Conservation (phyloP, 2,797 vertebrate species). For the Semaprochilodus insignis region DNA sequence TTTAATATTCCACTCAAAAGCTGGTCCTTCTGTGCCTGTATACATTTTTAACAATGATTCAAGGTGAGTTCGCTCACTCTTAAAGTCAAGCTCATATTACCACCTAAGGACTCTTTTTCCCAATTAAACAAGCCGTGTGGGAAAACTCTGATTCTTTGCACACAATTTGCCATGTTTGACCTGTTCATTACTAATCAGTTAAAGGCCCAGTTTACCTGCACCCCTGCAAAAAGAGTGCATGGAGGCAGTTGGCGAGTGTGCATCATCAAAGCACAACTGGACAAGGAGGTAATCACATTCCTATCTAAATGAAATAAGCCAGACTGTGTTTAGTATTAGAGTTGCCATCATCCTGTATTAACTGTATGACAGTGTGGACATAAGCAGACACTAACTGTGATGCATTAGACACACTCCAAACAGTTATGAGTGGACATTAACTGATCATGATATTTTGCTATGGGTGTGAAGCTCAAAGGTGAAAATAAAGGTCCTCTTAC, state of each 20-base stretch:
- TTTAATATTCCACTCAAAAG: slow-evolving; percentile 38
- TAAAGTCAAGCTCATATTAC: slow-evolving; percentile 25
- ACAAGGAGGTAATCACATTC: slow-evolving; percentile 13
- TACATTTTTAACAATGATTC: slow-evolving; percentile 46
- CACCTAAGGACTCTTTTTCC: background rate
- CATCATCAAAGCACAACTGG: slow-evolving; percentile 4
- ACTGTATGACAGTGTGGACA: slow-evolving; percentile 24
- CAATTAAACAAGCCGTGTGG: background rate
- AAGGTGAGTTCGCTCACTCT: slow-evolving; percentile 33
- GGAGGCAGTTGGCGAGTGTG: background rate
- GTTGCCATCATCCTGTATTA: slow-evolving; percentile 45
- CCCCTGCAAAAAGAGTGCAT: slow-evolving; percentile 1
- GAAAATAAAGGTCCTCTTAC: background rate
- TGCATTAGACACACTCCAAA: slow-evolving; percentile 55
- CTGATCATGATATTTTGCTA: slow-evolving; percentile 38
- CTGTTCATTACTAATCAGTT: background rate
- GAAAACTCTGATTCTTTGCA: background rate
- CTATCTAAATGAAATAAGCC: slow-evolving; percentile 32
- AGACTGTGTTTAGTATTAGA: slow-evolving; percentile 4
- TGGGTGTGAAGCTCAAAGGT: slow-evolving; percentile 38
- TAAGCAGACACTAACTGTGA: slow-evolving; percentile 47
- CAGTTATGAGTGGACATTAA: slow-evolving; percentile 50
- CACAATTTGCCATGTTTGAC: background rate
- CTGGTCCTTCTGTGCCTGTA: slow-evolving; percentile 62
- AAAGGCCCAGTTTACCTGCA: background rate